Percentiles rank a stretch among this genome's conserved stretches.
phyloP scores from a whole-genome alignment of 2,797 vertebrate species.

The Acrossocheilus fasciatus region DNA sequence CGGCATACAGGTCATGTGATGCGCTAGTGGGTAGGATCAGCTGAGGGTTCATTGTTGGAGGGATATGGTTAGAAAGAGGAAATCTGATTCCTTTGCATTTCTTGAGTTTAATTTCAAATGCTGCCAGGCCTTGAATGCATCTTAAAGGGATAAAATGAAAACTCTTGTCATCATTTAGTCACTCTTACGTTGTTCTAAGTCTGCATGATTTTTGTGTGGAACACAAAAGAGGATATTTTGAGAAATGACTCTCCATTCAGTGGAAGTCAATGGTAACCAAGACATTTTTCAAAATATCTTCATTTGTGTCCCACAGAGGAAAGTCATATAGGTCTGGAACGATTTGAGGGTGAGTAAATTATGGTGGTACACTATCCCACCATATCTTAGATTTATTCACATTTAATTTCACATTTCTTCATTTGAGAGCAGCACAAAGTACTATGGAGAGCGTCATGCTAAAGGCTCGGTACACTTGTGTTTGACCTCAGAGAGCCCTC shows the following conservation, averaged over 20 bases:
- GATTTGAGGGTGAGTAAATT: background rate
- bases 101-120: constrained; percentile 36
- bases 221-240: background rate
- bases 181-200: background rate
- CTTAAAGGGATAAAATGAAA: background rate
- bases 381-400: constrained; percentile 31
- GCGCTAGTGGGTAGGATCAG: constrained; percentile 58
- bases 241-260: background rate
- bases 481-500: constrained; percentile 90
- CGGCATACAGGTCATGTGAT: constrained; percentile 67
- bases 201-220: background rate
- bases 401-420: constrained; percentile 42
- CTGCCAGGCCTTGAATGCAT: background rate
- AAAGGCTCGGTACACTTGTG: constrained; percentile 95
- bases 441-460: constrained; percentile 89
- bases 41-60: constrained; percentile 60
- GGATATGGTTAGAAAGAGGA: constrained; percentile 60
- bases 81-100: constrained; percentile 47
- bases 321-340: background rate
- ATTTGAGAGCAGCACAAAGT: constrained; percentile 94
- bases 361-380: background rate
- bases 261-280: background rate
- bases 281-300: background rate
- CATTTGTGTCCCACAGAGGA: background rate
- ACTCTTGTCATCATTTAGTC: background rate